A percentile compares a stretch with the other conserved stretches of the same genome.
These are phyloP conservation scores for Drosophila tristis DNA, from an alignment of 1,140 invertebrate genomes.

Conservation along the genomic window DNA sequence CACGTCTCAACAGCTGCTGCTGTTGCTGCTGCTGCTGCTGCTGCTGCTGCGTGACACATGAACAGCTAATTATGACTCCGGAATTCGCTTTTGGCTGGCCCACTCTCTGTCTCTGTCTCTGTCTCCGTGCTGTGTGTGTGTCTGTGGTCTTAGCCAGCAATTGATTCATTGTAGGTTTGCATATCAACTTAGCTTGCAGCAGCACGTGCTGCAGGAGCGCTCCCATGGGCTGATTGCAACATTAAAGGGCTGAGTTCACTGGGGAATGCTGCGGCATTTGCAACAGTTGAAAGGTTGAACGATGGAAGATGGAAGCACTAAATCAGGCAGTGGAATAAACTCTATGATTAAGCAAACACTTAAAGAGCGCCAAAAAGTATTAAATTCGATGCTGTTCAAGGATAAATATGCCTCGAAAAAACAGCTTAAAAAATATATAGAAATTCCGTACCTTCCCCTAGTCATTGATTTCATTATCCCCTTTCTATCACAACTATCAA, in stretches of 20 bases:
- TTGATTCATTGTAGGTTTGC: conserved; percentile 68
- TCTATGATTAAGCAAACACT: too few species aligned
- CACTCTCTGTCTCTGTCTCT: neutral
- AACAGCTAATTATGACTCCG: conserved; percentile 70
- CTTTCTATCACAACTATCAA: too few species aligned
- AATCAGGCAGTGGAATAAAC: too few species aligned
- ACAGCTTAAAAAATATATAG: too few species aligned
- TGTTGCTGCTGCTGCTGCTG: conserved; percentile 34
- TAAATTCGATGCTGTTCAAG: too few species aligned
- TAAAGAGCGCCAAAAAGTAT: too few species aligned
- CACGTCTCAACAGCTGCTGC: neutral
- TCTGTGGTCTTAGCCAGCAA: conserved; percentile 38
- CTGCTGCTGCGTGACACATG: conserved; percentile 64
- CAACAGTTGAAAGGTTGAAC: neutral
- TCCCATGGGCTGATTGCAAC: neutral
- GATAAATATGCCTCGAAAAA: too few species aligned
- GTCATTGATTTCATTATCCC: too few species aligned
- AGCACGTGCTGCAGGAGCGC: conserved; percentile 15
- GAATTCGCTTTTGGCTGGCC: conserved; percentile 19
- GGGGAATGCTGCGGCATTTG: neutral
- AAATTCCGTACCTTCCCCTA: too few species aligned
- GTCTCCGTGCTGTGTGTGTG: conserved; percentile 6
- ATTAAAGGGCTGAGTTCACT: conserved; percentile 16
- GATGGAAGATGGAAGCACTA: too few species aligned
- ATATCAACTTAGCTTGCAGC: conserved; percentile 25